Base-by-base conservation (phyloP, 2,888 invertebrate species). In the Cactoblastis cactorum region DNA sequence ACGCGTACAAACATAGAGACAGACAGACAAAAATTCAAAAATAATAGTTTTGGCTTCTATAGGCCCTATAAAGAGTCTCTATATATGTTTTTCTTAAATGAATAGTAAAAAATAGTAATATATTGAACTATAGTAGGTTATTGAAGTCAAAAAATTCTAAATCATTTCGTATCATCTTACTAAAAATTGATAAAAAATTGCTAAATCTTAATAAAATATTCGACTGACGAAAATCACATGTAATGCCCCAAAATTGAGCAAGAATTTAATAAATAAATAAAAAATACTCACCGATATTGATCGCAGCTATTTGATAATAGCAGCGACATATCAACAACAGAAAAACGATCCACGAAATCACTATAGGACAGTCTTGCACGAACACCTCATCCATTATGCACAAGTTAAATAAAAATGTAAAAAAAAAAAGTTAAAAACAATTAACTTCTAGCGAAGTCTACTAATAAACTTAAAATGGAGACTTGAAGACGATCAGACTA, bases 301-400 rank as follows among this genome's bases (percentile, higher is more conserved):
- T 65, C 19, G 66, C 59, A 59, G 81, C 71, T 51, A 86, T 79
- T 53, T 80, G 76, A 67, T 86, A 86, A 57, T 87, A 88, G 59
- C 86, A 87, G 54, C 86, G 75, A 52, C 78, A 89, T 63, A 89
- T 87, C 55, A 88, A 66, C 58, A 85, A 56, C 46, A 90, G 58
- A 56, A 88, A 88, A 53, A 88, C 74, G 65, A 87, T 79, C 89
- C 87, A 87, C 15, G 90, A 85, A 52, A 89, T 61, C 59, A 88
- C 71, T 53, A 87, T 77, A 1, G 88, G 88, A 28, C 80, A 80
- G 45, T 89, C 89, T 70, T 83, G 83, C 63, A 80, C 83, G 12
- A 83, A 51, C 52, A 83, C 54, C 49, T 66, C 63, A 57, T 83
- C 83, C 84, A 86, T 84, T 54, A 50, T 54, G 38, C 33, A 39